Evolutionary conservation across 2,888 invertebrate species (phyloP).

Genomic region (Automeris io): DNA sequence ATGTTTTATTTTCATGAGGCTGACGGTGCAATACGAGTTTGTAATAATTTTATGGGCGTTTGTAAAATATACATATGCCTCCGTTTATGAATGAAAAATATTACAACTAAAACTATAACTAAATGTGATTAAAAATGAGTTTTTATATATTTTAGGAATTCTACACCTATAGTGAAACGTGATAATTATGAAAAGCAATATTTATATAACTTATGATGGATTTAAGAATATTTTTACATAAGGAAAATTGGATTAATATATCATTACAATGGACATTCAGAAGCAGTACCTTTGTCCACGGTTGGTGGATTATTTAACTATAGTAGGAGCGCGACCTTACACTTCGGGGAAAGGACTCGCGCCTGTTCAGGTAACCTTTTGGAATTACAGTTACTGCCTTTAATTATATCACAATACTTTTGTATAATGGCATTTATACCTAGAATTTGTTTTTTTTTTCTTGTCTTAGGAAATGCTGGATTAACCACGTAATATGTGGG

Average conservation of each 20-base stretch:
- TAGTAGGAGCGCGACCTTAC: slow-evolving; percentile 93
- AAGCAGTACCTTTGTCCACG: slow-evolving; percentile 90
- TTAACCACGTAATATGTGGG: no score
- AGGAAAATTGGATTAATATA: slow-evolving; percentile 28
- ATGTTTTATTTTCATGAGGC: no score
- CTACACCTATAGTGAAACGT: slow-evolving; percentile 31
- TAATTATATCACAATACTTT: no score
- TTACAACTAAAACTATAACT: no score
- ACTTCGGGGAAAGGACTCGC: slow-evolving; percentile 80
- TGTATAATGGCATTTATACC: neutral
- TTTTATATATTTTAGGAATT: slow-evolving; percentile 38
- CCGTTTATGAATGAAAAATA: no score
- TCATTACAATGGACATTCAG: slow-evolving; percentile 76
- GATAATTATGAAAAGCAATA: slow-evolving; percentile 75
- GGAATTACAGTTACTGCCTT: no score
- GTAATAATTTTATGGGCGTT: no score
- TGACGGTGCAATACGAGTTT: no score
- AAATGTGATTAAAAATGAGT: no score
- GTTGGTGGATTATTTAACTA: slow-evolving; percentile 96
- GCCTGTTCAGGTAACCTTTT: slow-evolving; percentile 82
- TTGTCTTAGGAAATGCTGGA: no score
- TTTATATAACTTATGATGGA: slow-evolving; percentile 56
- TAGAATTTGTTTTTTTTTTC: neutral
- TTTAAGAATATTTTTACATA: slow-evolving; percentile 35
- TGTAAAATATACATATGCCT: no score